Evolutionary conservation across 2,113 vertebrate genomes (phyloP).

Genomic region (Equus przewalskii): DNA sequence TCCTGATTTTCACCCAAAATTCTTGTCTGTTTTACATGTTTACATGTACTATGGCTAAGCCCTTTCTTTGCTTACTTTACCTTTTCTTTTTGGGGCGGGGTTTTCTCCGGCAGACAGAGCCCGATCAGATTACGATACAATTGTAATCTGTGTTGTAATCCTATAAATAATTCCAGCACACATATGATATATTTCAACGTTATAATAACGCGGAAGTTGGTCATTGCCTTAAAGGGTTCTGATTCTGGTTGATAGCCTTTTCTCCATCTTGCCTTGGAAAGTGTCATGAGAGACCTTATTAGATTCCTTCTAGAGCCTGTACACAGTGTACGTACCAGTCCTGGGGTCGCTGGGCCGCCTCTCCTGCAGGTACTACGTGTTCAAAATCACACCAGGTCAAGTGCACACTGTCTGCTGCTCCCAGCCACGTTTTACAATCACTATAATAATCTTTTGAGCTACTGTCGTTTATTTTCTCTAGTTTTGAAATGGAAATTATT

Average conservation of each 20-base stretch:
- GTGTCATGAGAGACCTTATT: not conserved
- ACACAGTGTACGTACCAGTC: accelerated
- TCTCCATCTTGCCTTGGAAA: not conserved
- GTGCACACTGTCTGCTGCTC: not conserved
- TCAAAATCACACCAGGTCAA: accelerated
- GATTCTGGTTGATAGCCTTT: not conserved
- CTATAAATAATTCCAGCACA: not conserved
- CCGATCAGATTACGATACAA: not conserved
- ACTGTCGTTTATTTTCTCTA: not conserved
- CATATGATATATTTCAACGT: not conserved
- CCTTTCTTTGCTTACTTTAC: not conserved
- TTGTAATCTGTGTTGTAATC: not conserved
- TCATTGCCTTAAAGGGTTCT: not conserved
- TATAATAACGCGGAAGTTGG: not conserved
- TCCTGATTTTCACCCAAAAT: not conserved
- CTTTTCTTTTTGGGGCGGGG: not conserved
- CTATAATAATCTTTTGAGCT: not conserved
- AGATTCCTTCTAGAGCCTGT: not conserved
- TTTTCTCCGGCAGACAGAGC: not conserved
- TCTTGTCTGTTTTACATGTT: not conserved
- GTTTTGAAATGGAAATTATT: slow-evolving; percentile 17
- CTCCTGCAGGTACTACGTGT: not conserved
- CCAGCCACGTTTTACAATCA: not conserved
- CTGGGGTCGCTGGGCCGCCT: accelerated
- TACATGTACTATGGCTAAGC: not conserved